Evolutionary conservation across 2,888 invertebrate species (phyloP), one percentile per base, ranked within the genome.

Genomic region (Drosophila koepferae): DNA sequence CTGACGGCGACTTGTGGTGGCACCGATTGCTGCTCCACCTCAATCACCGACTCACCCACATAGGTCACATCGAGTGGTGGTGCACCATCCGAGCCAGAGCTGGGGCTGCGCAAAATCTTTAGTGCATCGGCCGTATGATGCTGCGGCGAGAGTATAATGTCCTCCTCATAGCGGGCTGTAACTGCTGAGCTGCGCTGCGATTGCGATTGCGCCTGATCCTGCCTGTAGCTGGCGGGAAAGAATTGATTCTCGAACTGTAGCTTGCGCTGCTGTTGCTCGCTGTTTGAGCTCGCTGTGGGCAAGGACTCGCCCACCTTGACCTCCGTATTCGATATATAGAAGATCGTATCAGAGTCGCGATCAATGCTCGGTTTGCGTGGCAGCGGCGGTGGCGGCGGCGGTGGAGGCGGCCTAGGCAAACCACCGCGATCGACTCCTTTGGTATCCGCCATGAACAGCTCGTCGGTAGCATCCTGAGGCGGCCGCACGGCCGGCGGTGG

Each of bases 251-350:
- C 92, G 3, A 92, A 67, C 62, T 89, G 87, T 0, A 82, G 73
- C 58, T 91, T 90, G 36, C 92, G 91, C 61, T 90, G 72, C 63
- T 89, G 88, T 20, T 81, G 56, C 12, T 69, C 46, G 36, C 20
- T 72, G 20, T 56, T 73, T 18, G 56, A 66, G 34, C 59, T 72
- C 51, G 79, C 62, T 0, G 91, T 91, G 46, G 93, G 93, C 18
- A 91, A 69, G 0, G 93, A 92, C 56, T 93, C 93, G 3, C 93
- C 92, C 23, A 93, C 93, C 79, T 93, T 93, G 0, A 93, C 93
- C 74, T 93, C 93, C 0, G 93, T 93, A 61, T 93, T 93, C n/a
- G 93, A 93, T 8, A 93, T 93, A 59, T 93, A 93, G 74, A 93
- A 93, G 43, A 93, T 93, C 3, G 93, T 93, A 65, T 93, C 93